Conservation (phyloP, 2,888 invertebrate species). For the Chorisops tibialis region DNA sequence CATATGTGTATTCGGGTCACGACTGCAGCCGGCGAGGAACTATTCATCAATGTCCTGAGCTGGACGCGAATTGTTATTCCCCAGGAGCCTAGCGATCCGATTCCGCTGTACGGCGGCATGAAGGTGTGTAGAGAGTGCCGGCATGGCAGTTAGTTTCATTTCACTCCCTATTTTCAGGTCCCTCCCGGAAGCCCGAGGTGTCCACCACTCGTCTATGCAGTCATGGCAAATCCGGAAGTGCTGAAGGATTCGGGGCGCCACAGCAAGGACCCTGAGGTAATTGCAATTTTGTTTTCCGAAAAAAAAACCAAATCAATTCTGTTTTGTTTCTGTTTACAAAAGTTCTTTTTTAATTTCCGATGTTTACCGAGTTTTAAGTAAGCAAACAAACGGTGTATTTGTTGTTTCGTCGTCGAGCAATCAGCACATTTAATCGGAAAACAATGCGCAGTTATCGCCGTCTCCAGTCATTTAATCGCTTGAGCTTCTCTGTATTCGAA, state of each 20-base stretch:
- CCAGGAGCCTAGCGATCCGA: conserved; percentile 62
- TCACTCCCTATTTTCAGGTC: conserved; percentile 48
- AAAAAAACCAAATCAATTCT: neutral
- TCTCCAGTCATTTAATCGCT: too few relatives aligned
- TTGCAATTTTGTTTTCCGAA: conserved; percentile 10
- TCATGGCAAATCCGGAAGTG: conserved; percentile 71
- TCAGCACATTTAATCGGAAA: too few relatives aligned
- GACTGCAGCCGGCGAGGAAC: conserved; percentile 54
- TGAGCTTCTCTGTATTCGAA: too few relatives aligned
- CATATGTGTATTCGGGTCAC: conserved; percentile 69
- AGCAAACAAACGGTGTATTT: too few relatives aligned
- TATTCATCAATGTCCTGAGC: conserved; percentile 67
- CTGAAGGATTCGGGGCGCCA: conserved; percentile 67
- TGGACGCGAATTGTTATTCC: conserved; percentile 71
- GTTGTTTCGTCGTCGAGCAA: too few relatives aligned
- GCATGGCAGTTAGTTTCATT: too few relatives aligned
- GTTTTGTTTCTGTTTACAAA: neutral
- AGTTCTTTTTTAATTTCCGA: neutral
- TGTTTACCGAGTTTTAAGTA: neutral
- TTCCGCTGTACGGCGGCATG: conserved; percentile 72
- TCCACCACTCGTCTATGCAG: conserved; percentile 65
- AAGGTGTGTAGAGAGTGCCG: too few relatives aligned
- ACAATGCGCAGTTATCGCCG: too few relatives aligned
- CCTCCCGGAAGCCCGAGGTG: conserved; percentile 61
- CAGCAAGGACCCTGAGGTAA: conserved; percentile 61